A percentile compares a stretch with the other conserved stretches of the same genome.
Evolutionary conservation across 2,113 vertebrate genomes (phyloP).

Genomic region (Pyxicephalus adspersus): DNA sequence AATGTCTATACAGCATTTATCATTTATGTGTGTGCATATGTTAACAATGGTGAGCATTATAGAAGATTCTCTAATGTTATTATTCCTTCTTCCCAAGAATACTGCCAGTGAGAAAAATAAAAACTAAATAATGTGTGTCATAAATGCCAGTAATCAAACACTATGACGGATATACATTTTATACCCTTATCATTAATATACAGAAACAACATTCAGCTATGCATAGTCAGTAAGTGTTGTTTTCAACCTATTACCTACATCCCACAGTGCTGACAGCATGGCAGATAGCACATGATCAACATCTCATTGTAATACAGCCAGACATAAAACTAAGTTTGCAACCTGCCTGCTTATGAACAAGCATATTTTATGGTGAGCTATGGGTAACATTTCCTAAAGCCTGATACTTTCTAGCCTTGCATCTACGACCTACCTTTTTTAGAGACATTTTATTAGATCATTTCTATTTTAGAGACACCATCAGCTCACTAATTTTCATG

Average conservation of each 20-base stretch:
- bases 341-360: no score
- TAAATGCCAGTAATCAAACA: background rate
- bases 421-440: no score
- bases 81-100: no score
- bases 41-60: no score
- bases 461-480: no score
- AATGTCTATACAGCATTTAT: no score
- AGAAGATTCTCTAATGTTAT: background rate
- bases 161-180: background rate
- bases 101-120: background rate
- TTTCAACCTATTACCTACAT: background rate
- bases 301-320: background rate
- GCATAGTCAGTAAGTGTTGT: background rate
- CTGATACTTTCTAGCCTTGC: no score
- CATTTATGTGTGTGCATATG: no score
- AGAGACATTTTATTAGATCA: no score
- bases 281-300: background rate
- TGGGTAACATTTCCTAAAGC: no score
- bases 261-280: slow-evolving; percentile 19
- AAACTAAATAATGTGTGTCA: background rate
- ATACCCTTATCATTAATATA: slow-evolving; percentile 10
- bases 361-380: no score
- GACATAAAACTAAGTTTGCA: background rate
- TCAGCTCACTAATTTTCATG: no score
- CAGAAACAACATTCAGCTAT: background rate